These are phyloP conservation scores for Drosophila subsilvestris DNA, from an alignment of 2,888 invertebrate genomes.

Conservation along the genomic window DNA sequence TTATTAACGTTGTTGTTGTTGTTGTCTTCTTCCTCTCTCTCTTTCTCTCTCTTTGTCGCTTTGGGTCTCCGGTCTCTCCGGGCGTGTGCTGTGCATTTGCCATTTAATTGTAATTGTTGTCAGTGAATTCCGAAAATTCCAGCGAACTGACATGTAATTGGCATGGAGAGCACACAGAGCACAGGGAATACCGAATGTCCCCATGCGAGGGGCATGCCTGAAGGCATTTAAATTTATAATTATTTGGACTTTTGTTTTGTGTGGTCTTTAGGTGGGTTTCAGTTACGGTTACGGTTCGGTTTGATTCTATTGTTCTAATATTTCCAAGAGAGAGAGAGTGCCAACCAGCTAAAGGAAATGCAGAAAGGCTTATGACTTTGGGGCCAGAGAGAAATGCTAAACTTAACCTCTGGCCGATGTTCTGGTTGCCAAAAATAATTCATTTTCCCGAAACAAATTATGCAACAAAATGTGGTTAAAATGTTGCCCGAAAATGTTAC, in stretches of 20 bases:
- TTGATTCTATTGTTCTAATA: slow-evolving; percentile 3
- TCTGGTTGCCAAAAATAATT: slow-evolving; percentile 13
- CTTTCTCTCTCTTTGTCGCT: neutral
- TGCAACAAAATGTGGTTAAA: slow-evolving; percentile 7
- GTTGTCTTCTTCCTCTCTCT: slow-evolving; percentile 1
- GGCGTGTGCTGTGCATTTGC: slow-evolving; percentile 46
- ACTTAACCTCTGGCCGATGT: slow-evolving; percentile 4
- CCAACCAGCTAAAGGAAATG: slow-evolving; percentile 16
- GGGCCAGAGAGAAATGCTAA: slow-evolving; percentile 3
- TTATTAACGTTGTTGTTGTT: slow-evolving; percentile 51
- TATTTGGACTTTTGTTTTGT: slow-evolving; percentile 30
- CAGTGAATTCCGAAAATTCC: slow-evolving; percentile 47
- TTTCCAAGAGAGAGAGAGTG: slow-evolving; percentile 7
- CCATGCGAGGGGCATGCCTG: neutral
- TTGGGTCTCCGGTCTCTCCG: neutral
- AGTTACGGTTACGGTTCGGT: slow-evolving; percentile 6
- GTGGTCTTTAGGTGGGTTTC: slow-evolving; percentile 17
- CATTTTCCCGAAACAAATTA: slow-evolving; percentile 21
- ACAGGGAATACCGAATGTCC: slow-evolving; percentile 9
- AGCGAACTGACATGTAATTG: slow-evolving; percentile 40
- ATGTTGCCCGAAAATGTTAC: neutral
- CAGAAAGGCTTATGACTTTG: neutral
- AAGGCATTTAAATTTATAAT: slow-evolving; percentile 35
- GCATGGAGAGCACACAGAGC: slow-evolving; percentile 14
- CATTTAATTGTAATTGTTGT: slow-evolving; percentile 60